phyloP scores from a whole-genome alignment of 1,140 invertebrate species.

The Lepidurus couesii region DNA sequence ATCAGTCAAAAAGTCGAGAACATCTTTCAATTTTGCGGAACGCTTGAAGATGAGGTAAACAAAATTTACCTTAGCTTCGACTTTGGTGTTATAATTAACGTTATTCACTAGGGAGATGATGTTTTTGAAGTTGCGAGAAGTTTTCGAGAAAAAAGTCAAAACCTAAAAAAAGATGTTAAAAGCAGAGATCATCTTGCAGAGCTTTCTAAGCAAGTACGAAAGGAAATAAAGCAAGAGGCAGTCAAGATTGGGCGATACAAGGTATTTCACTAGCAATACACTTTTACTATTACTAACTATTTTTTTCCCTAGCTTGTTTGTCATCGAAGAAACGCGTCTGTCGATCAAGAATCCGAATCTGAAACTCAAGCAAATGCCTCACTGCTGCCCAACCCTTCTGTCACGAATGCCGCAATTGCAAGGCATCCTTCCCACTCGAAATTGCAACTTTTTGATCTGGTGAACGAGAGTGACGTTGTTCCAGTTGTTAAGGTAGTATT shows the following conservation, averaged over 20 bases:
- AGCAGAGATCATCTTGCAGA: neutral
- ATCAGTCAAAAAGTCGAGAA: conserved; percentile 36
- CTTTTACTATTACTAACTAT: neutral
- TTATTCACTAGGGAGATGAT: neutral
- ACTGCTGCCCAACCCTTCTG: conserved; percentile 40
- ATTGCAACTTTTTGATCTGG: conserved; percentile 43
- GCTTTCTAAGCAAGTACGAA: neutral
- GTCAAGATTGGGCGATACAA: neutral
- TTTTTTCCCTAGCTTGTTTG: neutral
- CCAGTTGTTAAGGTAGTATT: conserved; percentile 42
- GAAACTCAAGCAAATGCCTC: neutral
- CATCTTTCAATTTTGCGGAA: conserved; percentile 52
- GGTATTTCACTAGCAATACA: neutral
- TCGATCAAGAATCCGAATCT: neutral
- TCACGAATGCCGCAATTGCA: conserved; percentile 42
- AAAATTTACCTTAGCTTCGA: conserved; percentile 40
- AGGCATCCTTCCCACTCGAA: conserved; percentile 46
- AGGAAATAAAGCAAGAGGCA: neutral
- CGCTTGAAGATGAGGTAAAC: conserved; percentile 47
- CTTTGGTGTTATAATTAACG: neutral
- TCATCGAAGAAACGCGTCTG: neutral
- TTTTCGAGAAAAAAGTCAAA: neutral
- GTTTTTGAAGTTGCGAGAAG: neutral
- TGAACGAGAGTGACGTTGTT: conserved; percentile 40
- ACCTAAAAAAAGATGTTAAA: neutral